Evolutionary conservation across 2,797 vertebrate species (phyloP).

Genomic region (Ambastaia sidthimunki): DNA sequence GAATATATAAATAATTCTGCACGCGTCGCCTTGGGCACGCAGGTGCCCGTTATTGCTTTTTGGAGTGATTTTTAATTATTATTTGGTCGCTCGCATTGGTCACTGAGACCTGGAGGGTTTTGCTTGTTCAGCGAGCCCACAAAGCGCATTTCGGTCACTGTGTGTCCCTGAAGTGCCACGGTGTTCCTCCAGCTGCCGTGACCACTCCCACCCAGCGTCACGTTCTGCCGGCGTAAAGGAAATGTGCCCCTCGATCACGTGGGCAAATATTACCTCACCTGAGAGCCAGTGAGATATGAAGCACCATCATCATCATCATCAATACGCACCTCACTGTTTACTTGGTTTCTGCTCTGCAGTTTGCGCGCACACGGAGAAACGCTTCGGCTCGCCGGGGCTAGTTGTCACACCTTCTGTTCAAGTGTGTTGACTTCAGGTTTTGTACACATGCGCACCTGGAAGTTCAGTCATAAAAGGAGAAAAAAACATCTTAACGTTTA

Average conservation of each 20-base stretch:
- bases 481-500: too few species aligned
- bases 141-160: not conserved
- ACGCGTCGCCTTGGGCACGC: not conserved
- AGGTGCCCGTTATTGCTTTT: not conserved
- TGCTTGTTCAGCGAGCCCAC: too few species aligned
- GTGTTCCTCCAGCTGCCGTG: conserved; percentile 4
- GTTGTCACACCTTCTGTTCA: not conserved
- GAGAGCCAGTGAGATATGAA: not conserved
- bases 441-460: too few species aligned
- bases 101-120: too few species aligned
- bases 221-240: conserved; percentile 12
- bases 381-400: not conserved
- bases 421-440: too few species aligned
- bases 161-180: not conserved
- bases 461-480: too few species aligned
- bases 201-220: conserved; percentile 28
- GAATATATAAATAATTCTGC: not conserved
- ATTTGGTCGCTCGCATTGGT: too few species aligned
- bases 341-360: not conserved
- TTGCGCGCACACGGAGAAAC: not conserved
- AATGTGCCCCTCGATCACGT: conserved; percentile 21
- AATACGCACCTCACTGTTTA: not conserved
- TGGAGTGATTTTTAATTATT: too few species aligned
- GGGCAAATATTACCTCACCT: conserved; percentile 14
- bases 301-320: not conserved